phyloP scores from a whole-genome alignment of 2,888 invertebrate genomes.

The Dryadula phaetusa region DNA sequence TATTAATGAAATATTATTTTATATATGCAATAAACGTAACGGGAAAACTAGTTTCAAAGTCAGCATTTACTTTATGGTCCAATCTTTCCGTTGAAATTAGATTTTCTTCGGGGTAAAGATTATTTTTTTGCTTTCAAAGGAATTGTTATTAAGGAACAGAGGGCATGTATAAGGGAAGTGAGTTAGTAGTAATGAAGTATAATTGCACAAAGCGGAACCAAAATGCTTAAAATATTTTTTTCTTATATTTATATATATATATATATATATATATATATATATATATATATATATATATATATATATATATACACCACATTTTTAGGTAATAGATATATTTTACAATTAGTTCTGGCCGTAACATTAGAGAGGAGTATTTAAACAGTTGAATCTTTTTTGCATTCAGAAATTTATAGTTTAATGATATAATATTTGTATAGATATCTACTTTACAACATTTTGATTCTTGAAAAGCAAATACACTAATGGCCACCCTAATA shows the following conservation, averaged over 20 bases:
- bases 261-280: too few species aligned
- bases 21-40: neutral
- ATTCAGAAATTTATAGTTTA: too few species aligned
- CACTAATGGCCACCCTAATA: too few species aligned
- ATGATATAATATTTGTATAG: too few species aligned
- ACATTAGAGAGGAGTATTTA: too few species aligned
- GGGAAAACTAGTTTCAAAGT: neutral
- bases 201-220: neutral
- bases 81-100: slow-evolving; percentile 21
- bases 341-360: too few species aligned
- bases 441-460: too few species aligned
- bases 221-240: neutral
- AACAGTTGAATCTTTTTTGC: too few species aligned
- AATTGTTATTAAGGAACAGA: slow-evolving; percentile 7
- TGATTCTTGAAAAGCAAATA: too few species aligned
- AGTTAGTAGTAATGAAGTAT: slow-evolving; percentile 8
- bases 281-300: too few species aligned
- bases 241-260: neutral
- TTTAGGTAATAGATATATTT: too few species aligned
- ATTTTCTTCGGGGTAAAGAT: slow-evolving; percentile 20
- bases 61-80: slow-evolving; percentile 19
- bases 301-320: too few species aligned
- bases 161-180: neutral
- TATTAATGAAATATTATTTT: neutral
- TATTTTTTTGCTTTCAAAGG: slow-evolving; percentile 11